Base-by-base conservation (phyloP, 2,797 vertebrate genomes). In the Gymnocypris eckloni region DNA sequence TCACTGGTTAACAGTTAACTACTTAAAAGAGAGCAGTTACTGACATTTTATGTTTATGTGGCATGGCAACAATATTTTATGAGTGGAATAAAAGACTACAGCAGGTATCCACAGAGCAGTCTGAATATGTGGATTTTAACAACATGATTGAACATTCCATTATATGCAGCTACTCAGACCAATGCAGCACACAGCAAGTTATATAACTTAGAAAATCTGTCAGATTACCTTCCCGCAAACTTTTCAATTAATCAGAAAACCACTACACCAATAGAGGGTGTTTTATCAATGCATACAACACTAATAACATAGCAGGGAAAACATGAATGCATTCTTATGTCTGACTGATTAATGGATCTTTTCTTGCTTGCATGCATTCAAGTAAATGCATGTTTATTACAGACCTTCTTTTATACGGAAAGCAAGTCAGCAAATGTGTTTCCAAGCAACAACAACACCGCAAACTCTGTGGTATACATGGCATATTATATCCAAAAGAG, bases 81-180 rank as follows among this genome's bases (percentile, higher is more conserved):
- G 56, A 76, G 41, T 73, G 28, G 66, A 69, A 59, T 61, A 83
- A 75, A 28, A 75, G 43, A 22, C 56, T 9, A 83, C 43, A 64
- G 64, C 81, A 73, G 22, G 54, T 64, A 71, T 73, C 39, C 77
- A 71, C 33, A 33, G n/a, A 66, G 28, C 59, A 41, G 22, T 64
- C 11, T 18, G 56, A 79, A 41, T 25, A 28, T 25, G 39, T 72
- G 85, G 59, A 87, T 81, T 69, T 86, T 71, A 83, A 80, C 86
- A 83, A 52, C 37, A 84, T 45, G 39, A 61, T 78, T 64, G 16
- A 70, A 54, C 64, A 18, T 18, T 33, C 6, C 25, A 15, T 33
- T 25, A 28, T 50, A 81, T 52, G 52, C 50, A 52, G 22, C 41
- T 54, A 33, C 18, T 59, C 33, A 39, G 79, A 85, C 84, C 82